These are phyloP conservation scores for Crocuta crocuta DNA, from an alignment of 2,113 vertebrate species.

Conservation along the genomic window DNA sequence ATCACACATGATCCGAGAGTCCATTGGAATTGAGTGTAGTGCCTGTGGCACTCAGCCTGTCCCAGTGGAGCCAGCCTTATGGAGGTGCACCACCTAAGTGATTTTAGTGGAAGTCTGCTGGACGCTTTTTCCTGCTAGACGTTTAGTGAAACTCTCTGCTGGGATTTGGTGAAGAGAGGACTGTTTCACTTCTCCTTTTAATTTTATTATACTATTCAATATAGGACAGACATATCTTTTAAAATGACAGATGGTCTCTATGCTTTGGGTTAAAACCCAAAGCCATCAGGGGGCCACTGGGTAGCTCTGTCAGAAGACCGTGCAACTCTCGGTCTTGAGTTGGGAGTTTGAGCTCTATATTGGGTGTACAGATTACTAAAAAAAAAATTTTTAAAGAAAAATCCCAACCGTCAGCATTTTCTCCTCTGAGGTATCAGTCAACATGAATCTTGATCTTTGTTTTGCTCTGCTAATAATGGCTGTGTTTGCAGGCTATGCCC, in stretches of 20 bases:
- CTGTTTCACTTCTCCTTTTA: not conserved
- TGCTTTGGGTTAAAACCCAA: slow-evolving; percentile 12
- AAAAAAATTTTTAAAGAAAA: not conserved
- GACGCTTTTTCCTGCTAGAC: not conserved
- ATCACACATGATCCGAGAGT: not conserved
- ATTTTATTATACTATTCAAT: not conserved
- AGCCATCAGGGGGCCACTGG: not conserved
- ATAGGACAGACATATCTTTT: not conserved
- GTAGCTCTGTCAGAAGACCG: not conserved
- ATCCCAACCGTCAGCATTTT: not conserved
- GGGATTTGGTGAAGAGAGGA: not conserved
- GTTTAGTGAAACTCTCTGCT: not conserved
- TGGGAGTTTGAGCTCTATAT: not conserved
- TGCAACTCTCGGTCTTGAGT: not conserved
- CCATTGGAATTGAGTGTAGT: not conserved
- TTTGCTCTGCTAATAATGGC: slow-evolving; percentile 34
- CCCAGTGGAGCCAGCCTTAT: not conserved
- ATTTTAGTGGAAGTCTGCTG: not conserved
- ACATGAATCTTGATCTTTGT: not conserved
- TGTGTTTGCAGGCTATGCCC: slow-evolving; percentile 93
- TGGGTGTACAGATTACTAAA: not conserved
- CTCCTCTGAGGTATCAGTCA: not conserved
- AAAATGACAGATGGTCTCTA: not conserved
- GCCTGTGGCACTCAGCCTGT: not conserved
- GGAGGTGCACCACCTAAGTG: not conserved